Conservation (phyloP, 1,140 invertebrate genomes). For the Diplogasteroides magnus region DNA sequence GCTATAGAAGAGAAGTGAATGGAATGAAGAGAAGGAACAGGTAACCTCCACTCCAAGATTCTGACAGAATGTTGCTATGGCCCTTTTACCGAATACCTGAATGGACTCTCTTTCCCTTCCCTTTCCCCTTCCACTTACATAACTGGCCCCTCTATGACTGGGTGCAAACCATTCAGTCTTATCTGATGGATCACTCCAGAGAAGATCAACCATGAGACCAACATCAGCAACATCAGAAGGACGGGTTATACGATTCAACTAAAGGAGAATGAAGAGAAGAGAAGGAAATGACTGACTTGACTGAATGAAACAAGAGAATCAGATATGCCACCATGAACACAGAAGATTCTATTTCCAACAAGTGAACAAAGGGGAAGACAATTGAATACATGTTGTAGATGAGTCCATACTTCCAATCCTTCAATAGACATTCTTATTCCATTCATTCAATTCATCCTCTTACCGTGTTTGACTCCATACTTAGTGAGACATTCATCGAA, state of each 20-base stretch:
- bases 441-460: background rate
- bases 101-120: too few relatives aligned
- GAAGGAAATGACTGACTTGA: background rate
- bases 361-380: conserved; percentile 22
- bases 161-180: background rate
- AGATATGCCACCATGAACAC: conserved; percentile 28
- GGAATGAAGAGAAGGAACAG: background rate
- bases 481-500: background rate
- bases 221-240: conserved; percentile 18
- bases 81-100: background rate
- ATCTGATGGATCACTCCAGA: conserved; percentile 16
- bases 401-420: conserved; percentile 10
- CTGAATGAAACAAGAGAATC: background rate
- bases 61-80: background rate
- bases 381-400: conserved; percentile 23
- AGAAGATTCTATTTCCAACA: conserved; percentile 22
- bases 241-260: conserved; percentile 18
- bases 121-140: too few relatives aligned
- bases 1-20: background rate
- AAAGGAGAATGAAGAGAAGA: conserved; percentile 11
- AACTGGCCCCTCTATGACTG: background rate
- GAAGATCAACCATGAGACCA: conserved; percentile 16
- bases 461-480: background rate
- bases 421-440: background rate
- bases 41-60: background rate